Evolutionary conservation across 1,140 invertebrate genomes (phyloP).

Genomic region (Maconellicoccus hirsutus): DNA sequence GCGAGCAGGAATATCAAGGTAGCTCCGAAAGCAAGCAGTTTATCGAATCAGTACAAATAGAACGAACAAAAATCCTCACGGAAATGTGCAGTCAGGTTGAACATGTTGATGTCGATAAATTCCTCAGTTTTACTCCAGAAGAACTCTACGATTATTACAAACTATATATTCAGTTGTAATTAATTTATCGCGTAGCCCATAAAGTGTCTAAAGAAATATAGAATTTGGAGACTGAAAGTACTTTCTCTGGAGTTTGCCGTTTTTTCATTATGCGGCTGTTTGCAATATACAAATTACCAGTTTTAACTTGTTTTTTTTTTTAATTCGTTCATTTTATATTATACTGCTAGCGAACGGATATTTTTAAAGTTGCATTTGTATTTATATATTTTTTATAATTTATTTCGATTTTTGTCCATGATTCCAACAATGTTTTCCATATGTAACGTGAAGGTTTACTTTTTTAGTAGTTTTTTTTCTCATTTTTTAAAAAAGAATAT

Average conservation of each 20-base stretch:
- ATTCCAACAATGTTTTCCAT: no score
- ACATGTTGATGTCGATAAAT: background rate
- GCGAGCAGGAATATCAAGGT: background rate
- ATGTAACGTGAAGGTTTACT: no score
- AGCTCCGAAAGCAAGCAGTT: background rate
- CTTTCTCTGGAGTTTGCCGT: background rate
- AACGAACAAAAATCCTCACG: background rate
- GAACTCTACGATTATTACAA: constrained; percentile 13
- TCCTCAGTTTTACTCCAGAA: background rate
- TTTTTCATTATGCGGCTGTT: no score
- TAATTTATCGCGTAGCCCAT: background rate
- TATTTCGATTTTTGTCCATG: no score
- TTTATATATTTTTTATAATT: no score
- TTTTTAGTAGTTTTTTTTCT: no score
- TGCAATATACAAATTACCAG: no score
- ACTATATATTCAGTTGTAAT: background rate
- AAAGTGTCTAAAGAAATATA: background rate
- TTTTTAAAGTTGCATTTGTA: no score
- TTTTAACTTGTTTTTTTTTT: no score
- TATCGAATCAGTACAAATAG: background rate
- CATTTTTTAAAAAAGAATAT: no score
- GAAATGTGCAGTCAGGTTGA: background rate
- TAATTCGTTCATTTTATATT: no score
- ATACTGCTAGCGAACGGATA: no score
- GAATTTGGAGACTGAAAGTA: background rate